These are phyloP conservation scores for Xiphophorus hellerii DNA, from an alignment of 2,113 vertebrate species.

Conservation along the genomic window DNA sequence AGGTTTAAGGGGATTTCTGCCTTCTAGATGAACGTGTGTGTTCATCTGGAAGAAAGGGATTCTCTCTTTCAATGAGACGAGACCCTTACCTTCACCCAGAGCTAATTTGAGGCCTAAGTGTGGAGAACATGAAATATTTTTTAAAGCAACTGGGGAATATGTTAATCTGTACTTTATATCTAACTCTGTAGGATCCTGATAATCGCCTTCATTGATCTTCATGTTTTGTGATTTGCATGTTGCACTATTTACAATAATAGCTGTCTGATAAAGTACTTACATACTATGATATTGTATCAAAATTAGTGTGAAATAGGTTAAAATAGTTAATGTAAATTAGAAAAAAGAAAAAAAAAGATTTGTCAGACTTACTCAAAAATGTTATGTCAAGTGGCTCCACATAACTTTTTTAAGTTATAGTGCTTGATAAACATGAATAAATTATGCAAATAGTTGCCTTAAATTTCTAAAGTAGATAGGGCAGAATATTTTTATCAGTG, in stretches of 20 bases:
- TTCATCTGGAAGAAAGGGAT: not conserved
- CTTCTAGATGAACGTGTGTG: not conserved
- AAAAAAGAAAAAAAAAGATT: too few species aligned
- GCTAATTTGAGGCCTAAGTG: not conserved
- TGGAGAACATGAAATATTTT: constrained; percentile 2
- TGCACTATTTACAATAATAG: not conserved
- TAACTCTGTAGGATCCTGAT: not conserved
- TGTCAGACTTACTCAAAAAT: too few species aligned
- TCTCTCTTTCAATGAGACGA: too few species aligned
- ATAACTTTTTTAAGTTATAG: too few species aligned
- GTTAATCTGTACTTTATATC: not conserved
- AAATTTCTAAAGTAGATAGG: too few species aligned
- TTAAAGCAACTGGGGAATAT: not conserved
- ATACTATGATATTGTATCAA: not conserved
- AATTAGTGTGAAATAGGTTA: too few species aligned
- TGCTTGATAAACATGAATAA: too few species aligned
- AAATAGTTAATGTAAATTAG: too few species aligned
- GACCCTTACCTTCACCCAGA: not conserved
- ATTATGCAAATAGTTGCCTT: too few species aligned
- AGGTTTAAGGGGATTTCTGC: not conserved
- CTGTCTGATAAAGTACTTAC: not conserved
- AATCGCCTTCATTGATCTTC: not conserved
- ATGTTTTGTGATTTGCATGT: not conserved
- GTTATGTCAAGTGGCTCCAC: too few species aligned
- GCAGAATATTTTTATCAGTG: too few species aligned